Conservation (phyloP, 2,113 vertebrate species). For the Neolamprologus brichardi region DNA sequence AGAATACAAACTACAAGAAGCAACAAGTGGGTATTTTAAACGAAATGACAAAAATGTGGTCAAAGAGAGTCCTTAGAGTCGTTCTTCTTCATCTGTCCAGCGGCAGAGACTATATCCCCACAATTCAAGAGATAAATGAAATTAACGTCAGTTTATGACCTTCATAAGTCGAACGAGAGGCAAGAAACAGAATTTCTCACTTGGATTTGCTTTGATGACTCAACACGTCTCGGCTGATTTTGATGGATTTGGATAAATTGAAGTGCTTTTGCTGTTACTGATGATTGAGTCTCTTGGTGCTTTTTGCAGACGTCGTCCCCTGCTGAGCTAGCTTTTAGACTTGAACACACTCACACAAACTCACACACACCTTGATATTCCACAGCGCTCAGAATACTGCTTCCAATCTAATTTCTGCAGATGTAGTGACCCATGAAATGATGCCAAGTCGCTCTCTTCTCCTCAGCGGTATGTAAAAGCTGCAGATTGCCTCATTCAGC, state of each 20-base stretch:
- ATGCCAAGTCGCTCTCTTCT: constrained; percentile 56
- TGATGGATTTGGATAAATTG: constrained; percentile 36
- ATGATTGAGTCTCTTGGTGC: constrained; percentile 22
- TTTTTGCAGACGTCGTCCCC: constrained; percentile 27
- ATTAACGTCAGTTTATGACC: background rate
- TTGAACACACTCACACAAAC: background rate
- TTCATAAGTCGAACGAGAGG: background rate
- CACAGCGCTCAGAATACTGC: constrained; percentile 36
- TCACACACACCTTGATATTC: constrained; percentile 40
- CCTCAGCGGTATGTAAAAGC: constrained; percentile 62
- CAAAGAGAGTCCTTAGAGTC: background rate
- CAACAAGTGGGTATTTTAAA: background rate
- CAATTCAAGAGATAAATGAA: background rate
- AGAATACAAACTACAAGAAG: background rate
- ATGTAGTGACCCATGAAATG: constrained; percentile 73
- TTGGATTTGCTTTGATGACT: constrained; percentile 28
- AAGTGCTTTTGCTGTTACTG: constrained; percentile 33
- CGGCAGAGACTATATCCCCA: background rate
- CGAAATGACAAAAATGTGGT: background rate
- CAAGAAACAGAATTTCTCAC: background rate
- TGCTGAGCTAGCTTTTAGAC: constrained; percentile 31
- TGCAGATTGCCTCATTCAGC: constrained; percentile 64
- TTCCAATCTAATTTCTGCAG: constrained; percentile 68
- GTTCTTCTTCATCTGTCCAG: background rate
- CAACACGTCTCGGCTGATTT: background rate